Base-by-base conservation (phyloP, 30 jellyfish, hydroid and myxozoan genomes). In the Aurelia aurita region DNA sequence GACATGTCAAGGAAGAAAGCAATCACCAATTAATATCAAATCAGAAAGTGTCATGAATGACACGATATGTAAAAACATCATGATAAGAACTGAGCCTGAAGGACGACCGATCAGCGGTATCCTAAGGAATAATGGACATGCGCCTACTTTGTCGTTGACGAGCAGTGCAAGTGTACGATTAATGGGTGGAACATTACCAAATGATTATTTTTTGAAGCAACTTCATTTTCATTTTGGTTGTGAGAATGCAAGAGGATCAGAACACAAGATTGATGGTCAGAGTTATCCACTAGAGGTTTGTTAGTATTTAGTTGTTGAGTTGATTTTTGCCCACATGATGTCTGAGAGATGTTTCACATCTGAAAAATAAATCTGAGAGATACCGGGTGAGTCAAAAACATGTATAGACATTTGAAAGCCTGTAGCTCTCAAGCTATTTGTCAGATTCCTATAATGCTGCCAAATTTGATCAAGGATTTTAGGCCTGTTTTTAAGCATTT, bases 221-320 rank as follows among this genome's bases (percentile, higher is more conserved):
- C 90, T 93, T 19, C 98, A 93, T 72, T 93, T 93, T 76, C 99
- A 95, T 76, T 95, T 84, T 79, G 97, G 97, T 21, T 95, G 99
- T 60, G 92, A 79, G 45, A 75, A 84, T 23, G 31, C 69, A 21
- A 58, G 89, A 29, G 99, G 99, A 46, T 89, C 97, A 34, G 98
- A 93, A 72, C 98, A 93, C 76, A 72, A 69, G 55, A 93, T 93
- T 14, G 96, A 93, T 55, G 98, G 97, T 0, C 90, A 58, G 75
- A 79, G 78, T 51, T 93, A 45, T 71, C 98, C 98, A 15, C 25
- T 88, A 59, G 98, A 93, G 97, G 98, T 91, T 21, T 22, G 85
- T 54, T 72, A 5, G 6, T 25, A n/a, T 51, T 61, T 5, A 31
- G 7, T 39, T 39, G 16, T 8, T 39, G 16, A 39, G n/a, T n/a